These are phyloP conservation scores for Lucilia cuprina DNA, from an alignment of 1,140 invertebrate genomes.

Conservation along the genomic window DNA sequence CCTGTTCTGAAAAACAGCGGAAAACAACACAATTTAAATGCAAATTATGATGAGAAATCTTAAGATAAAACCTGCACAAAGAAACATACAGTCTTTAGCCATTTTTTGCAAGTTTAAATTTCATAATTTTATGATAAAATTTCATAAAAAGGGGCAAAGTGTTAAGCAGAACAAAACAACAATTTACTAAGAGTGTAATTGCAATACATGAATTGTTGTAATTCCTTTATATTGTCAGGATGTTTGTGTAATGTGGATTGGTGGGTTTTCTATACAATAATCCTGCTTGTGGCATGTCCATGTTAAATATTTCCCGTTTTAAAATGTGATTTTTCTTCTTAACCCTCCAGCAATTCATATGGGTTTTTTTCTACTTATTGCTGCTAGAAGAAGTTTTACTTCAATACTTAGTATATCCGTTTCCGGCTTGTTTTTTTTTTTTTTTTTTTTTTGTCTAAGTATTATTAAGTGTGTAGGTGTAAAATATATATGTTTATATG, in stretches of 20 bases:
- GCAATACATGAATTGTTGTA: not conserved
- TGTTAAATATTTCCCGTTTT: no score
- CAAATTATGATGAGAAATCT: conserved; percentile 3
- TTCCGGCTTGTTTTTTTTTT: not conserved
- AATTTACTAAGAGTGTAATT: not conserved
- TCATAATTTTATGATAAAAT: not conserved
- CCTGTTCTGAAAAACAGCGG: not conserved
- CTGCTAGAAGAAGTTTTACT: not conserved
- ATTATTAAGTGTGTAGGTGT: not conserved
- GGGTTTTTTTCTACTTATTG: not conserved
- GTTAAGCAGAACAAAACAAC: not conserved
- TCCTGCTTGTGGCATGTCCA: no score
- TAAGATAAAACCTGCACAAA: not conserved
- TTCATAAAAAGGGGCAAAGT: not conserved
- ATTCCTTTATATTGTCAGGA: no score
- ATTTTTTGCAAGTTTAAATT: not conserved
- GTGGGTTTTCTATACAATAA: no score
- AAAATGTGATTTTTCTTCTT: no score
- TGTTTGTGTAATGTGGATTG: no score
- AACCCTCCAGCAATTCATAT: no score
- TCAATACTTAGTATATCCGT: not conserved
- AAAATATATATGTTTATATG: no score
- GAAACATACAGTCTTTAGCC: not conserved
- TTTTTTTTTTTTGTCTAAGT: not conserved
- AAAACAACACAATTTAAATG: not conserved